Evolutionary conservation across 1,140 invertebrate species (phyloP), one percentile per base, ranked within the genome.

Genomic region (Drosophila grimshawi): DNA sequence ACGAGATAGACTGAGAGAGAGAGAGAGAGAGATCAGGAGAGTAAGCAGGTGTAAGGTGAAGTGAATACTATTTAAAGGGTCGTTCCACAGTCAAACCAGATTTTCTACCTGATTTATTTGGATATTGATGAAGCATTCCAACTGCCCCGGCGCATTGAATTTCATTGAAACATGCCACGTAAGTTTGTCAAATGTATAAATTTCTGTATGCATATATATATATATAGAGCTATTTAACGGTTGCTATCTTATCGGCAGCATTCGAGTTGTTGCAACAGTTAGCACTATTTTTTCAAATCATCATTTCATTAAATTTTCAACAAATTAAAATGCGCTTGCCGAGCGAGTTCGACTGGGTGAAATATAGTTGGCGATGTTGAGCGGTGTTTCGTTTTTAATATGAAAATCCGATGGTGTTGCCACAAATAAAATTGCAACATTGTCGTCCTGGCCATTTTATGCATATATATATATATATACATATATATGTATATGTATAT

Each of bases 91-190:
- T 19, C 19, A 48, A 48, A 19, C 41, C 29, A 51, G 55, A 19
- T 39, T 52, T 66, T 59, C 55, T 69, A 64, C 37, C 66, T 60
- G 78, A 78, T 76, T 81, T 67, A 72, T 69, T 71, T 76, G 69
- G 78, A 86, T 82, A 88, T 81, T 88, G 80, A 79, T 82, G 80
- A 86, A 79, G 82, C 83, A 82, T 72, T 82, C 10, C 78, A 76
- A 69, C 60, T 43, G 73, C 52, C 69, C 52, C 32, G 27, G 30
- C 61, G 81, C 75, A 69, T 71, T 76, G 86, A 81, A 81, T 86
- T 86, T 1, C n/a, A n/a, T 41, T 19, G 19, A 19, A 19, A 19
- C 19, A 19, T 19, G 19, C 19, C 19, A 19, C 19, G 19, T 19
- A 19, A 19, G 19, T 1, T 19, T 19, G 19, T 19, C 19, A 19